Base-by-base conservation (phyloP, 2,888 invertebrate genomes). In the Melanophora roralis region DNA sequence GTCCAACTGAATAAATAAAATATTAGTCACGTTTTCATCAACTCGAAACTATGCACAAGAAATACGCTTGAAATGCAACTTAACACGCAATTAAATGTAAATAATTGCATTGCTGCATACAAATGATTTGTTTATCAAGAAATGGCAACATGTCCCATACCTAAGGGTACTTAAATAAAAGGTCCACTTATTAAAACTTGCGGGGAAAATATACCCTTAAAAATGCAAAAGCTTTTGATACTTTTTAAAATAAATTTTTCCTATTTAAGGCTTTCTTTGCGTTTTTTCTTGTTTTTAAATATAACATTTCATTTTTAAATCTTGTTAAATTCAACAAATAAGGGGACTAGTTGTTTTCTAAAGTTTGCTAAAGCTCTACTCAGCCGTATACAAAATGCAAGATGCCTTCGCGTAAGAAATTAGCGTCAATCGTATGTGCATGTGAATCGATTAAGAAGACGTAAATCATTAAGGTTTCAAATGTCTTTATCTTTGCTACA, bases 51-150 rank as follows among this genome's bases (percentile, higher is more conserved):
- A 45, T 45, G 59, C 23, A 34, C 45, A 53, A 43, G 65, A 51
- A 67, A 62, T 72, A 14, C 53, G 60, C 21, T 67, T 47, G 67
- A 68, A 73, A 47, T 68, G 40, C 53, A 80, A 87, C 87, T 88
- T 88, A 88, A 87, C 88, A 87, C 88, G 86, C 88, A 88, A 87
- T 88, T 87, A 87, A 87, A 84, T 88, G 86, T 87, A 88, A 88
- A 88, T 88, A 88, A 88, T 88, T 88, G 82, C 83, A 86, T 86
- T 84, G 84, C 84, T 85, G 87, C 87, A 88, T 88, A 87, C 85
- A 86, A 87, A 88, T 86, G 87, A 88, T 87, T 88, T 87, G 87
- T 87, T 88, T 88, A 87, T 86, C 83, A 81, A 71, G 73, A 68
- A 60, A 59, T 34, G 67, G 49, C 82, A 74, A 59, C 60, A 14